Evolutionary conservation across 1,140 invertebrate genomes (phyloP).

Genomic region (Doryteuthis pealeii): DNA sequence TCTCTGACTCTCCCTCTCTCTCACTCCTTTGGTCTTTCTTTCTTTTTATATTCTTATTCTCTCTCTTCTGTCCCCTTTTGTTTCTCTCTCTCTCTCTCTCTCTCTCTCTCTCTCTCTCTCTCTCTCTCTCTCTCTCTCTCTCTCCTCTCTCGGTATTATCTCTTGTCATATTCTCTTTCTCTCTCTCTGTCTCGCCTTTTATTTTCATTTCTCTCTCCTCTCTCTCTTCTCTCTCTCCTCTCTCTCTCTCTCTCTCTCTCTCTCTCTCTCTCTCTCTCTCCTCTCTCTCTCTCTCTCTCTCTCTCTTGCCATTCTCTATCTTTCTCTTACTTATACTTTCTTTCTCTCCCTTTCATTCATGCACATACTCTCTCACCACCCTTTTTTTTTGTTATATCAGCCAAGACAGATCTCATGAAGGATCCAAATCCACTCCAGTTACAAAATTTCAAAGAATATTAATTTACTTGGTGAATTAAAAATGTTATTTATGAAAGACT

Average conservation of each 20-base stretch:
- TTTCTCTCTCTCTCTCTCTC: conserved; percentile 5
- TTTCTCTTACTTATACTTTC: conserved; percentile 1
- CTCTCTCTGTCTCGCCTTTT: too few species aligned
- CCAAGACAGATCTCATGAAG: too few species aligned
- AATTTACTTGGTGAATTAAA: too few species aligned
- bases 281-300: neutral
- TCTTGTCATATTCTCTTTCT: neutral
- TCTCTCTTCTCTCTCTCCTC: neutral
- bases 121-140: neutral
- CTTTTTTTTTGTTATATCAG: neutral
- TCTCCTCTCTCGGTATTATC: neutral
- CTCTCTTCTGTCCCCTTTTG: neutral
- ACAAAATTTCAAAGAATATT: too few species aligned
- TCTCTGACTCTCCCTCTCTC: neutral
- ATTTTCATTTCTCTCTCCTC: neutral
- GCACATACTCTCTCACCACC: neutral
- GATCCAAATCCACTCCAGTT: too few species aligned
- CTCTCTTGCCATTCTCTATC: conserved; percentile 15
- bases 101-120: conserved; percentile 7
- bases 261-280: neutral
- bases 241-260: neutral
- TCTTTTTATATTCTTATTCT: neutral
- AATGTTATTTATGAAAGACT: too few species aligned
- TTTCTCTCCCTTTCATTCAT: neutral
- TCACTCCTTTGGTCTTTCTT: neutral